phyloP scores from a whole-genome alignment of 2,888 invertebrate genomes.

The Lithophane leautieri region DNA sequence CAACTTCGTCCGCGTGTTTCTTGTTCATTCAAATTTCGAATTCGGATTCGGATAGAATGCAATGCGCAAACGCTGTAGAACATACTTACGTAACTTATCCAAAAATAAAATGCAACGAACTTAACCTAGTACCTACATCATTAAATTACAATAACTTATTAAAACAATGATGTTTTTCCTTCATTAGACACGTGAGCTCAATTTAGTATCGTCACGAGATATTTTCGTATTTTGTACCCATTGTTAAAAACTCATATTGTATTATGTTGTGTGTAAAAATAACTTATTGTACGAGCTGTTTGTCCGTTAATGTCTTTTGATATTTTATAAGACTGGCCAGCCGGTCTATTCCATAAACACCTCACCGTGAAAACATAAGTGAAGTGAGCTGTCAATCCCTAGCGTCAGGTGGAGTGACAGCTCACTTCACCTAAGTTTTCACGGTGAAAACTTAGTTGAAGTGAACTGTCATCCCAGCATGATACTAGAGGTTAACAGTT shows the following conservation, averaged over 20 bases:
- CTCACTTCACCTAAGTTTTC: too few species aligned
- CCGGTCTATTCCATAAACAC: too few species aligned
- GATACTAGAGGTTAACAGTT: too few species aligned
- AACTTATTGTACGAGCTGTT: slow-evolving; percentile 20
- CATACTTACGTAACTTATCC: neutral
- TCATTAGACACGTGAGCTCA: neutral
- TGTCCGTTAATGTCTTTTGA: slow-evolving; percentile 6
- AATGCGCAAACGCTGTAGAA: neutral
- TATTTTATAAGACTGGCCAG: neutral
- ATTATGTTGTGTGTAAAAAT: slow-evolving; percentile 23
- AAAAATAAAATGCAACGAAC: neutral
- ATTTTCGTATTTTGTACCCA: slow-evolving; percentile 10
- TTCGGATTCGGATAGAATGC: neutral
- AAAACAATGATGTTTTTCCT: slow-evolving; percentile 32
- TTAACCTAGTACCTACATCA: neutral
- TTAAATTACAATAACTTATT: slow-evolving; percentile 12
- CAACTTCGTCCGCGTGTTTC: too few species aligned
- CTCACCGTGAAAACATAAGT: too few species aligned
- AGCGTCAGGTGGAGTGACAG: too few species aligned
- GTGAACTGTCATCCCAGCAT: too few species aligned
- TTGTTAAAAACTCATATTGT: slow-evolving; percentile 39
- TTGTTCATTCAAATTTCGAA: neutral
- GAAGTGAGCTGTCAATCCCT: too few species aligned
- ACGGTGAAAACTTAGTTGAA: too few species aligned
- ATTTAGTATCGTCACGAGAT: slow-evolving; percentile 10